Conservation (phyloP, 2,113 vertebrate species). For the Alligator sinensis region DNA sequence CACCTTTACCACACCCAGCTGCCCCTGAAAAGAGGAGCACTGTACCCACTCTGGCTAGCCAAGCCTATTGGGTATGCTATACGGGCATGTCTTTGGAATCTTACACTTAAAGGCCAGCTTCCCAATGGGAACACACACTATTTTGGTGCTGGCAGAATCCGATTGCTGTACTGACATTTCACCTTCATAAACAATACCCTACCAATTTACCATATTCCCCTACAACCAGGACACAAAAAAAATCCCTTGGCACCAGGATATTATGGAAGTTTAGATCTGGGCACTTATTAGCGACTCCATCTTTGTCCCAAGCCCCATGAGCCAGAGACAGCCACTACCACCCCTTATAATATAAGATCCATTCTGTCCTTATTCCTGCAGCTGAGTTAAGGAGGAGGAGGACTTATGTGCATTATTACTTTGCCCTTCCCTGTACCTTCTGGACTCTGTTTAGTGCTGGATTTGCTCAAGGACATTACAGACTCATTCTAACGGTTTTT, state of each 20-base stretch:
- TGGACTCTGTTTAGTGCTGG: neutral
- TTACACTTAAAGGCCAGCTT: neutral
- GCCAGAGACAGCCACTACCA: neutral
- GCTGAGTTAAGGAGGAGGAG: neutral
- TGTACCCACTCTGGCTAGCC: neutral
- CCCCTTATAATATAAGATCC: slow-evolving; percentile 11
- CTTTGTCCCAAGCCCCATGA: neutral
- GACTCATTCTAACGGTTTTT: neutral
- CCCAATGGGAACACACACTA: slow-evolving; percentile 14
- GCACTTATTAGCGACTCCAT: neutral
- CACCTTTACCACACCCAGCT: neutral
- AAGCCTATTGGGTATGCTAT: neutral
- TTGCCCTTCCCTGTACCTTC: neutral
- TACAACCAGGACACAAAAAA: slow-evolving; percentile 28
- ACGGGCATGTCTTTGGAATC: accelerated
- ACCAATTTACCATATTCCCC: slow-evolving; percentile 31
- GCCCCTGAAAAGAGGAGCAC: neutral
- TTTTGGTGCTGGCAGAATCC: neutral
- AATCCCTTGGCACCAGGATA: slow-evolving; percentile 22
- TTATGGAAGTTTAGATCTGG: slow-evolving; percentile 33
- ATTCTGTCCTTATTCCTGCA: neutral
- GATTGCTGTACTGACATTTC: neutral
- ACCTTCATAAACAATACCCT: neutral
- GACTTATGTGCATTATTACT: neutral
- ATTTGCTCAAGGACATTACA: neutral